Base-by-base conservation (phyloP, 2,888 invertebrate genomes). In the Drosophila buzzatii region DNA sequence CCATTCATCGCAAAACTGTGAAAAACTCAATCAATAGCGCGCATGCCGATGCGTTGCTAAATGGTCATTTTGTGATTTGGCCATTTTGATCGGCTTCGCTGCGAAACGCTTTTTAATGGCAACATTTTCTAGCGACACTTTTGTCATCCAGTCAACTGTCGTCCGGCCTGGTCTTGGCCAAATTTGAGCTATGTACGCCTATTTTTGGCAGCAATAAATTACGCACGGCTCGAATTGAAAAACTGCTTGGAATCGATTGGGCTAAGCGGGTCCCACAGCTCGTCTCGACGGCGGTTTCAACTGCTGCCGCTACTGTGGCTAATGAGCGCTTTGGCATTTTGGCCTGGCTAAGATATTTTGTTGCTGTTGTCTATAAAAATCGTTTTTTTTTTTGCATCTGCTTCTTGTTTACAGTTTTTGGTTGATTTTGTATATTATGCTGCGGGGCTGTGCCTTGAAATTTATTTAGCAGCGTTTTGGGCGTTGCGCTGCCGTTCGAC, bases 301-400 rank as follows among this genome's bases (percentile, higher is more conserved):
- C 35, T 45, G 31, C 14, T 45, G 31, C 41, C 45, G 57, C 47
- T 4, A 63, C 33, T 49, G 60, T 60, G 49, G 63, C 81, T 86
- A 86, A 89, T 86, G 85, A 87, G 90, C 90, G 70, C 76, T 77
- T 89, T 87, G 85, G 81, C 90, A 89, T 89, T 87, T 87, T 75
- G 89, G 81, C 84, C 84, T 41, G 61, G 68, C 76, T 73, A 53
- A 81, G 60, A 68, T 66, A 66, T 70, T 70, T 80, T 73, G 57
- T 23, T n/a, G 68, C 42, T 60, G 67, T 70, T 73, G 66, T 65
- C 85, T 73, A 70, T 73, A 80, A 80, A 76, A 82, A 69, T 72
- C 72, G 64, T 39, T 56, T 44, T 57, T 56, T 1, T 45, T 3
- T 39, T n/a, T n/a, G 8, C 16, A n/a, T 6, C 44, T 61, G 27